phyloP scores from a whole-genome alignment of 2,797 vertebrate species.

The Tolypeutes matacus region DNA sequence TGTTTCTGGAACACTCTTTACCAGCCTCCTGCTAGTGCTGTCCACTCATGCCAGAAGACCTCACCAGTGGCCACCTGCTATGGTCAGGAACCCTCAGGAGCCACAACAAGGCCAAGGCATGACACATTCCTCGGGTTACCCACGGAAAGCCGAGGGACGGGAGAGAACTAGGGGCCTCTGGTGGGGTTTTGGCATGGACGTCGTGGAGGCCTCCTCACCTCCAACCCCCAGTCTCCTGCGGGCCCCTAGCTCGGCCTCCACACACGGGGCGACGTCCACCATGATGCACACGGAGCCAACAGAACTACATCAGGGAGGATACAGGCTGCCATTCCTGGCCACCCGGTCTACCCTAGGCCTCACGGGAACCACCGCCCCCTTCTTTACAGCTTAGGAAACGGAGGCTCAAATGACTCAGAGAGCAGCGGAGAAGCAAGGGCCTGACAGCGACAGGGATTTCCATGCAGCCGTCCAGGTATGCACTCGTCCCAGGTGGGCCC shows the following conservation, averaged over 20 bases:
- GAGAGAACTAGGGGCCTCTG: neutral
- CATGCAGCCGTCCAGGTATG: neutral
- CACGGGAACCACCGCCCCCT: neutral
- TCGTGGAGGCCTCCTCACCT: neutral
- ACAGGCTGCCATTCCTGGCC: neutral
- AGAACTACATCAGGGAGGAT: neutral
- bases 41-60: neutral
- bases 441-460: accelerated
- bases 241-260: neutral
- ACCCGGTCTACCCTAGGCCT: neutral
- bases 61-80: neutral
- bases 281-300: neutral
- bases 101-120: neutral
- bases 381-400: neutral
- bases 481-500: neutral
- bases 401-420: neutral
- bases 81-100: neutral
- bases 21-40: neutral
- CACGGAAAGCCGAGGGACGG: neutral
- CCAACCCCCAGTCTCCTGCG: neutral
- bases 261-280: too few relatives aligned
- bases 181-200: accelerated
- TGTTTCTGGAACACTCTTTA: neutral
- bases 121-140: neutral
- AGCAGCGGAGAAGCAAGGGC: neutral